Evolutionary conservation across 1,140 invertebrate species (phyloP), one percentile per base, ranked within the genome.

Genomic region (Sipha flava): DNA sequence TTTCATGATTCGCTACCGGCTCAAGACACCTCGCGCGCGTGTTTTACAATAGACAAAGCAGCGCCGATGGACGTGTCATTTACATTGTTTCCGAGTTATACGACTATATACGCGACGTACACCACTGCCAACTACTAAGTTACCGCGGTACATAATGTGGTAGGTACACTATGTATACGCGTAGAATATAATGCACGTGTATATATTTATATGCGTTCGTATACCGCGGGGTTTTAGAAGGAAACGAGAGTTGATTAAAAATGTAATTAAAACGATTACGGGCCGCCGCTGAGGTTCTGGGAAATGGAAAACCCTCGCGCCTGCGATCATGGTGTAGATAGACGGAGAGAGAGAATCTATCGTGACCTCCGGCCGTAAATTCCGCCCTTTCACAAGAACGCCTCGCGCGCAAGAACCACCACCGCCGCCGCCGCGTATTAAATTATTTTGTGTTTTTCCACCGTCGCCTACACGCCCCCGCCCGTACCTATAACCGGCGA

Each of bases 381-480:
- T 75, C 47, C 45, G 70, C 43, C 70, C 45, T 73, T 73, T 34
- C 72, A 34, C 47, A 31, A 52, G 47, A 75, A 49, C 29, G 45
- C 43, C 72, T 54, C 49, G 12, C n/a, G 31, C 62, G 57, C 26
- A 72, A 31, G 68, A 72, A 29, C 43, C 10, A 29, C 43, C 10
- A 2, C 23, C 47, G 10, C 18, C 29, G 45, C 23, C 29, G 29
- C n/a, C n/a, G 34, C 29, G 47, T 52, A 75, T 75, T 75, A 75
- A 75, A 75, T 75, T 75, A 75, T 75, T 73, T 52, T 31, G 70
- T 75, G 70, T 75, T 75, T 72, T 75, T 54, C 70, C 70, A 12
- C 26, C 47, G 26, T n/a, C 29, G 18, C 10, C 40, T 16, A 40
- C 64, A 21, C 40, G 34, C 64, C 14, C 37, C 62, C 31, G 7